Conservation (phyloP, 1,140 invertebrate genomes). For the Calosoma granatense region DNA sequence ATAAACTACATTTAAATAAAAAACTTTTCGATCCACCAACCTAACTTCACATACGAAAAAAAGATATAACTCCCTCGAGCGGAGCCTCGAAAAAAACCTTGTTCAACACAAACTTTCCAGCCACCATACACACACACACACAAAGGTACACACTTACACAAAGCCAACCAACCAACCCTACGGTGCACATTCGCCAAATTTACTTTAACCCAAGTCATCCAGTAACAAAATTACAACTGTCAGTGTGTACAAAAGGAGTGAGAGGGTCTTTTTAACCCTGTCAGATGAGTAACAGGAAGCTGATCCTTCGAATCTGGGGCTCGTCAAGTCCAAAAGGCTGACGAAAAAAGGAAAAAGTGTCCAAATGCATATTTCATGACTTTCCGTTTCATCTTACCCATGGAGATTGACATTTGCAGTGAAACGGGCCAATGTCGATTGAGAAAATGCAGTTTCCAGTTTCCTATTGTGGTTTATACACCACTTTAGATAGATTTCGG, state of each 20-base stretch:
- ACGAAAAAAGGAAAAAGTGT: not conserved
- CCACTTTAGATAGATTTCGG: too few relatives aligned
- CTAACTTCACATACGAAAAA: too few relatives aligned
- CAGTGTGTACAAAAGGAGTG: not conserved
- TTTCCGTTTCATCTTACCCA: not conserved
- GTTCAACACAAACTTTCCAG: too few relatives aligned
- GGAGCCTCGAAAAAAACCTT: too few relatives aligned
- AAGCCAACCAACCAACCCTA: not conserved
- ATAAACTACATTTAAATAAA: too few relatives aligned
- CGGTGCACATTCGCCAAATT: not conserved
- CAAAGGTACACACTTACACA: not conserved
- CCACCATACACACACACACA: too few relatives aligned
- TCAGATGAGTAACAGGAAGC: conserved; percentile 1
- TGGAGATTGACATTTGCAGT: not conserved
- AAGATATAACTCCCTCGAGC: too few relatives aligned
- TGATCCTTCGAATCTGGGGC: not conserved
- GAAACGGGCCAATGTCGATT: too few relatives aligned
- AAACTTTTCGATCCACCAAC: too few relatives aligned
- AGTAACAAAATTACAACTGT: not conserved
- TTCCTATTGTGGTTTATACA: too few relatives aligned
- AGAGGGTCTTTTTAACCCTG: not conserved
- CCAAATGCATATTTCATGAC: conserved; percentile 7
- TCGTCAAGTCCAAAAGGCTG: not conserved
- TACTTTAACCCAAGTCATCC: not conserved
- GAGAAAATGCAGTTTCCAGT: too few relatives aligned